Conservation (phyloP, 2,888 invertebrate species). For the Pachliopta kotzebuea region DNA sequence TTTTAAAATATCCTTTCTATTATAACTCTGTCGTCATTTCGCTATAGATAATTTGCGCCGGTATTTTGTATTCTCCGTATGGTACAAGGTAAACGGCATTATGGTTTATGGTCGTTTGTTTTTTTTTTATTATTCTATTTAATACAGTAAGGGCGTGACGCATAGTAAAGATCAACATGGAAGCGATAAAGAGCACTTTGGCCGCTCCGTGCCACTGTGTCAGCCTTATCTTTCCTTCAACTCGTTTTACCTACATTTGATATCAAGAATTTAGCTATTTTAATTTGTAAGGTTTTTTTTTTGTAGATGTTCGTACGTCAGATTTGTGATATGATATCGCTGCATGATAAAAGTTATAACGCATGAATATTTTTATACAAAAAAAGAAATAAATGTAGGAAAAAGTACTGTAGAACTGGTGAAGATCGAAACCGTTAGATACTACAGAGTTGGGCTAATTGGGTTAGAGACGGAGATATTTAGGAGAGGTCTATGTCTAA, state of each 20-base stretch:
- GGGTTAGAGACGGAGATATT: too few species aligned
- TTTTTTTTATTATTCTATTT: conserved; percentile 3
- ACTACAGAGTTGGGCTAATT: too few species aligned
- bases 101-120: neutral
- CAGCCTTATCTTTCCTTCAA: conserved; percentile 27
- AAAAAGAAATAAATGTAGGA: too few species aligned
- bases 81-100: neutral
- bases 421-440: too few species aligned
- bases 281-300: conserved; percentile 35
- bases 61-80: neutral
- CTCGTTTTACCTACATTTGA: conserved; percentile 34
- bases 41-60: neutral
- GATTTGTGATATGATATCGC: conserved; percentile 44
- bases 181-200: conserved; percentile 3
- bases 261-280: conserved; percentile 30
- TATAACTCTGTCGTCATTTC: too few species aligned
- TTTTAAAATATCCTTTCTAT: too few species aligned
- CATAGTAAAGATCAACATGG: conserved; percentile 14
- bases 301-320: conserved; percentile 35
- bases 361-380: conserved; percentile 5
- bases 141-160: conserved; percentile 12
- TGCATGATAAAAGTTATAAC: conserved; percentile 37
- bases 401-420: too few species aligned
- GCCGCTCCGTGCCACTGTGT: conserved; percentile 10
- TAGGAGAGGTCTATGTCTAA: too few species aligned